Evolutionary conservation across 2,797 vertebrate genomes (phyloP).

Genomic region (Fringilla coelebs): DNA sequence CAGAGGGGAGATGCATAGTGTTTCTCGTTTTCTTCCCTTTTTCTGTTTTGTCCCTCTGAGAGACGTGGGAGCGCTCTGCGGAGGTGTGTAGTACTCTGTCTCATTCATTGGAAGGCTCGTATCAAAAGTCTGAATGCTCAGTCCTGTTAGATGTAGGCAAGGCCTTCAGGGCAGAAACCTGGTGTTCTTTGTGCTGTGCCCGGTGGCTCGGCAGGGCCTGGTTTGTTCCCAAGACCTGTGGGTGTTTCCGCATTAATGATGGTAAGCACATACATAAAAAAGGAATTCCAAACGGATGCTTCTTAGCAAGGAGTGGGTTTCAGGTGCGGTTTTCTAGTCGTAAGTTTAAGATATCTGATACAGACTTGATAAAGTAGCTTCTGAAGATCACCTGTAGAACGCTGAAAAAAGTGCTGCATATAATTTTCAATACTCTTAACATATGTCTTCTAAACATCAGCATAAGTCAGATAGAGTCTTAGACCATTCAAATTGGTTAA

Average conservation of each 20-base stretch:
- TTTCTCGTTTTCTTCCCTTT: neutral
- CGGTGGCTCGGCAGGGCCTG: neutral
- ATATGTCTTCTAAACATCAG: neutral
- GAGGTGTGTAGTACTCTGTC: neutral
- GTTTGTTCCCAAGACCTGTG: neutral
- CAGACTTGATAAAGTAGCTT: neutral
- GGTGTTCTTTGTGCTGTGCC: neutral
- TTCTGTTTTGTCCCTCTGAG: neutral
- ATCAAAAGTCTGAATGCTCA: neutral
- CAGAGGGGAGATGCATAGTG: neutral
- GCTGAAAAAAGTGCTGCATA: neutral
- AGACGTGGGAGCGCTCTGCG: neutral
- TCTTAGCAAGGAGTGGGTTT: neutral
- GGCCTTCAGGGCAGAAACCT: neutral
- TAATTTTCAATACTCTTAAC: neutral
- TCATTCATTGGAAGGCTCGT: constrained; percentile 52
- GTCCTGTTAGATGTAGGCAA: neutral
- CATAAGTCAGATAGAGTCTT: neutral
- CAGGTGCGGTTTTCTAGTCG: neutral
- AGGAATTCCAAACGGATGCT: neutral
- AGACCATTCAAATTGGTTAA: neutral
- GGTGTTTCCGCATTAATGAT: neutral
- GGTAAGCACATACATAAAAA: neutral
- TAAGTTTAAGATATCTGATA: neutral
- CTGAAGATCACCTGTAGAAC: neutral